Base-by-base conservation (phyloP, 30 jellyfish, hydroid and myxozoan genomes). In the Hydractinia symbiolongicarpus region DNA sequence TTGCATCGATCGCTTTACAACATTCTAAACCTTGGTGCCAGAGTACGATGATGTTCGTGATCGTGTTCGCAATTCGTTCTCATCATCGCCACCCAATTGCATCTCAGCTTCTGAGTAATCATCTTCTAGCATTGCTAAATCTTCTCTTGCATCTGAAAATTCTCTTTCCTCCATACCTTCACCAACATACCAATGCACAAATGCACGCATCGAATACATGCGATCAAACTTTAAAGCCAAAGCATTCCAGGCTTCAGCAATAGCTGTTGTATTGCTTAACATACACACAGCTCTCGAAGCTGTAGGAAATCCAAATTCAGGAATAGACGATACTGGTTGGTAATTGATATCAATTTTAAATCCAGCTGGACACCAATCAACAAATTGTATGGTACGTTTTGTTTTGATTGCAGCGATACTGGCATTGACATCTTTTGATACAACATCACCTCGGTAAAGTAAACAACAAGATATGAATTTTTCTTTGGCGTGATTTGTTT, bases 101-200 rank as follows among this genome's bases (percentile, higher is more conserved):
- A 60, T 50, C 4, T 96, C 97, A 9, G 86, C 97, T 72, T 91
- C 97, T 78, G 86, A 95, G 64, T 91, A 91, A 76, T 91, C 97
- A 73, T 86, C 82, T 78, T 91, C 97, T 50, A 91, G 61, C 9
- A 82, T 94, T 7, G 97, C 97, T 79, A 91, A 66, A 66, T 91
- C 97, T 69, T 91, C 97, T 20, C 97, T 73, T 17, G 97, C 97
- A 67, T 91, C 97, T 56, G 94, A 75, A 86, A 91, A 91, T 75
- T 91, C 97, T 13, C 97, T 96, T 68, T 91, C 97, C 72, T 91
- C 97, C 97, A 91, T 91, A 14, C 83, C 83, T 58, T 74, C 88
- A 8, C 88, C 88, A 3, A 81, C 88, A 67, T 81, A 81, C 88
- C 88, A 81, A 72, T 81, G 88, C 67, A 81, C 88, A 64, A 81